phyloP scores from a whole-genome alignment of 2,113 vertebrate genomes.

The Muntiacus reevesi region DNA sequence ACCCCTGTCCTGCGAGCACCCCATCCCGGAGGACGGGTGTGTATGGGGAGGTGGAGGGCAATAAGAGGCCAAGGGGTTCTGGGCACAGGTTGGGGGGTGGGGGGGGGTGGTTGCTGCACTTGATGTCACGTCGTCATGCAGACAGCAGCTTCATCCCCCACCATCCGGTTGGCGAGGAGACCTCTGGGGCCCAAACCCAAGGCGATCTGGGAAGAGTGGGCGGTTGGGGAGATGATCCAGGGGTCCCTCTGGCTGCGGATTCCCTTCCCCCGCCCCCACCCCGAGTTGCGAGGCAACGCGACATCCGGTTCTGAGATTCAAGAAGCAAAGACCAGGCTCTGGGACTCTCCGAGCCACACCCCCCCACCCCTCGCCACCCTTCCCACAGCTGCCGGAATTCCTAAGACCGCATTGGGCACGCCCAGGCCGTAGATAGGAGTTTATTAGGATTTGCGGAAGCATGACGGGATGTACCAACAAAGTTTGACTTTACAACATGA shows the following conservation, averaged over 20 bases:
- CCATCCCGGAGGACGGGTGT: rapidly evolving
- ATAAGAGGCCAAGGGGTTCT: rapidly evolving
- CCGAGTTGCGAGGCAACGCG: rapidly evolving
- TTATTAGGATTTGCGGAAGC: conserved; percentile 65
- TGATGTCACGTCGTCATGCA: not conserved
- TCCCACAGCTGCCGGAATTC: not conserved
- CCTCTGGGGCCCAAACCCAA: not conserved
- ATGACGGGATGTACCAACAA: conserved; percentile 70
- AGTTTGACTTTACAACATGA: conserved; percentile 60
- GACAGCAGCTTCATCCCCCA: not conserved
- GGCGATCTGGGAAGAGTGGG: not conserved
- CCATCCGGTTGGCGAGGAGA: not conserved
- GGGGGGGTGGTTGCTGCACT: not conserved
- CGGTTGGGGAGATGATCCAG: not conserved
- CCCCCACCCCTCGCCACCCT: not conserved
- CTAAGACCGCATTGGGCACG: not conserved
- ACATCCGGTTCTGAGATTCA: rapidly evolving
- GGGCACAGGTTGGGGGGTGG: too few species aligned
- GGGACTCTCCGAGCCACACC: not conserved
- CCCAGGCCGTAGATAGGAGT: conserved; percentile 38
- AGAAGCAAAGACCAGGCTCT: not conserved
- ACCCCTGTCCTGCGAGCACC: too few species aligned
- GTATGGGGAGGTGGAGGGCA: not conserved
- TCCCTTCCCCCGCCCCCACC: rapidly evolving
- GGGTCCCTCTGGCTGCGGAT: not conserved